phyloP scores from a whole-genome alignment of 2,888 invertebrate genomes.

The Drosophila affinis region DNA sequence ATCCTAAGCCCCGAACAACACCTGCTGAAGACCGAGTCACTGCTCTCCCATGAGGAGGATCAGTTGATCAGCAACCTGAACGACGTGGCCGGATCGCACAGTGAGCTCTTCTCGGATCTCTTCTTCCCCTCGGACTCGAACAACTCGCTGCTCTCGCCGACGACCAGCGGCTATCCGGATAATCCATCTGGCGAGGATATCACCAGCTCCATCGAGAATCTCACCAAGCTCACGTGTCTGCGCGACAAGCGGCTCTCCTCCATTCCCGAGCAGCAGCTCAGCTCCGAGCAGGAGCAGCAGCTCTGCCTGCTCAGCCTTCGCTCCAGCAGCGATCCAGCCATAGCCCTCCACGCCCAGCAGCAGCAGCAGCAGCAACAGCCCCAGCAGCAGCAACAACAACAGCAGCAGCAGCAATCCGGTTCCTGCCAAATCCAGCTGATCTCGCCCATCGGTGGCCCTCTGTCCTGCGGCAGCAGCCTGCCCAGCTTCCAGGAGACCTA shows the following conservation, averaged over 20 bases:
- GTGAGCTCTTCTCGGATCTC: conserved; percentile 82
- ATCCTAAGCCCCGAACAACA: conserved; percentile 28
- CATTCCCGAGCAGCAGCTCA: conserved; percentile 80
- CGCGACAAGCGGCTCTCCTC: conserved; percentile 81
- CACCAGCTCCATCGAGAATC: conserved; percentile 79
- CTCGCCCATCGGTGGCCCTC: conserved; percentile 75
- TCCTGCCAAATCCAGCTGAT: conserved; percentile 62
- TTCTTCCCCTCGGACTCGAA: conserved; percentile 83
- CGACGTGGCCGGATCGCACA: conserved; percentile 76
- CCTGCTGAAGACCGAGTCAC: conserved; percentile 51
- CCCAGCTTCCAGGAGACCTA: conserved; percentile 96
- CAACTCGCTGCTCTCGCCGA: conserved; percentile 80
- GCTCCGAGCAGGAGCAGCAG: conserved; percentile 74
- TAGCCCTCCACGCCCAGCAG: conserved; percentile 81
- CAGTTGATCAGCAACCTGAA: conserved; percentile 77
- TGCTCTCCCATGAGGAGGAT: conserved; percentile 79
- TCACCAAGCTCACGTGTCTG: conserved; percentile 80
- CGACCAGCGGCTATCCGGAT: conserved; percentile 61
- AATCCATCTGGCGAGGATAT: conserved; percentile 54
- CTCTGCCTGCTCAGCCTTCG: conserved; percentile 81
- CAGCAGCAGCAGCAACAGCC: conserved; percentile 64
- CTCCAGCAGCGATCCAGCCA: conserved; percentile 83
- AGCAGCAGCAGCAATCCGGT: conserved; percentile 43
- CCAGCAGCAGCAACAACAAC: conserved; percentile 60
- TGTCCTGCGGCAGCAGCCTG: conserved; percentile 86